Conservation (phyloP, 2,797 vertebrate species). For the Mus caroli region DNA sequence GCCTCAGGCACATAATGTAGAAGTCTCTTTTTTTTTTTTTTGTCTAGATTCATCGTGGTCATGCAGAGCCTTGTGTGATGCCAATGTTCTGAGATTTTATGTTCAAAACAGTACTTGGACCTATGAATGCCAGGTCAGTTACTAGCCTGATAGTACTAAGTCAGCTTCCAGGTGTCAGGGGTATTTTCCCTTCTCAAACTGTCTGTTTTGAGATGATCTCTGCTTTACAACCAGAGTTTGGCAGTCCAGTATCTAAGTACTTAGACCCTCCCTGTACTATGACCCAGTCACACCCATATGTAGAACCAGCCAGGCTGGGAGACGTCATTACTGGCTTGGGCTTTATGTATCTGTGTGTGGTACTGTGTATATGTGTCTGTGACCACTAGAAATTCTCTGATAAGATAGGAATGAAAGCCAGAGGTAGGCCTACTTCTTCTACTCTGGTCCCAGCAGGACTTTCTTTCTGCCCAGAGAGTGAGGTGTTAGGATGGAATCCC, state of each 20-base stretch:
- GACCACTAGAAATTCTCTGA: slow-evolving; percentile 76
- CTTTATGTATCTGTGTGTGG: slow-evolving; percentile 76
- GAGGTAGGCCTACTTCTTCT: slow-evolving; percentile 39
- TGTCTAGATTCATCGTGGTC: slow-evolving; percentile 13
- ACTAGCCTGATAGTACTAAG: slow-evolving; percentile 11
- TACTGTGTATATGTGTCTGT: slow-evolving; percentile 72
- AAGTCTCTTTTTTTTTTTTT: slow-evolving; percentile 30
- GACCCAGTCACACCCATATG: slow-evolving; percentile 84
- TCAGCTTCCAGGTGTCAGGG: slow-evolving; percentile 38
- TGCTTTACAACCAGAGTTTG: slow-evolving; percentile 68
- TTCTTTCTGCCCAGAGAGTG: slow-evolving; percentile 45
- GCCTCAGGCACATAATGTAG: slow-evolving; percentile 63
- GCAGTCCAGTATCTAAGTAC: slow-evolving; percentile 78
- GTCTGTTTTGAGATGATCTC: slow-evolving; percentile 74
- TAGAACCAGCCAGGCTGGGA: slow-evolving; percentile 78
- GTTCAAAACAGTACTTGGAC: slow-evolving; percentile 30
- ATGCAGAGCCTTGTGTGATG: slow-evolving; percentile 34
- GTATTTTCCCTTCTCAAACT: slow-evolving; percentile 56
- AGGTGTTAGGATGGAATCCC: slow-evolving; percentile 13
- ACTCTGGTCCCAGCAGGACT: slow-evolving; percentile 36
- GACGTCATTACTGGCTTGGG: slow-evolving; percentile 79
- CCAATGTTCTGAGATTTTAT: slow-evolving; percentile 25
- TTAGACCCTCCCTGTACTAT: slow-evolving; percentile 83
- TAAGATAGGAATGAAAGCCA: slow-evolving; percentile 77
- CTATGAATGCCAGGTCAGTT: slow-evolving; percentile 9